Conservation (phyloP, 2,888 invertebrate species). For the Baccha elongata region DNA sequence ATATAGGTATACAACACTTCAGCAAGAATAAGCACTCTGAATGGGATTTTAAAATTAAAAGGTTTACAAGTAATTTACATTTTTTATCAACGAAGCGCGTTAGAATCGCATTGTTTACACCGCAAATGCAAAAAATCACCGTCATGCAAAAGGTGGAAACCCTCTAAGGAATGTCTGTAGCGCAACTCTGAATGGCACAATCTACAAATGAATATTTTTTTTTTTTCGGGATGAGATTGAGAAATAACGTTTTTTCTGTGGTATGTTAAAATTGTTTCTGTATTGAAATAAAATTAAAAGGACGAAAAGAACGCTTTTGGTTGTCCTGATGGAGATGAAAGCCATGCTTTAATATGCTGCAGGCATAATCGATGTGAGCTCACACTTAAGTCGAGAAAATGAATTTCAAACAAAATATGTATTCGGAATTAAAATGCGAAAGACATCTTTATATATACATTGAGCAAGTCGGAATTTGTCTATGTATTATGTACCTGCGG, state of each 20-base stretch:
- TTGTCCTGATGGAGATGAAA: slow-evolving; percentile 14
- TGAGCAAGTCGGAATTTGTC: background rate
- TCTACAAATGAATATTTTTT: background rate
- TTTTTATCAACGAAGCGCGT: slow-evolving; percentile 47
- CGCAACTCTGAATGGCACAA: slow-evolving; percentile 8
- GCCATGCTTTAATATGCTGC: background rate
- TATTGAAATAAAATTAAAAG: slow-evolving; percentile 9
- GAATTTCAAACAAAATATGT: background rate
- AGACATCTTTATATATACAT: background rate
- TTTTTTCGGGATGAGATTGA: background rate
- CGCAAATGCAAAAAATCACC: slow-evolving; percentile 34
- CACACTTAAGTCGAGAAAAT: background rate
- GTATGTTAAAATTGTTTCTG: slow-evolving; percentile 8
- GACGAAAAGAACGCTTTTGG: background rate
- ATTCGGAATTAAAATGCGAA: background rate
- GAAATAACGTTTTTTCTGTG: slow-evolving; percentile 1
- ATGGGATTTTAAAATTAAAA: slow-evolving; percentile 67
- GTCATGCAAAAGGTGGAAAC: slow-evolving; percentile 10
- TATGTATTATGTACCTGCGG: background rate
- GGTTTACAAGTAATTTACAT: slow-evolving; percentile 62
- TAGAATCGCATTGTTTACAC: slow-evolving; percentile 56
- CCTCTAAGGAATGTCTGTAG: slow-evolving; percentile 27
- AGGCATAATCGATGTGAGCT: slow-evolving; percentile 5
- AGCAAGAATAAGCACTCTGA: slow-evolving; percentile 22
- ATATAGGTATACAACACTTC: slow-evolving; percentile 3